phyloP scores from a whole-genome alignment of 2,888 invertebrate genomes.

The Lasioglossum marginatum region DNA sequence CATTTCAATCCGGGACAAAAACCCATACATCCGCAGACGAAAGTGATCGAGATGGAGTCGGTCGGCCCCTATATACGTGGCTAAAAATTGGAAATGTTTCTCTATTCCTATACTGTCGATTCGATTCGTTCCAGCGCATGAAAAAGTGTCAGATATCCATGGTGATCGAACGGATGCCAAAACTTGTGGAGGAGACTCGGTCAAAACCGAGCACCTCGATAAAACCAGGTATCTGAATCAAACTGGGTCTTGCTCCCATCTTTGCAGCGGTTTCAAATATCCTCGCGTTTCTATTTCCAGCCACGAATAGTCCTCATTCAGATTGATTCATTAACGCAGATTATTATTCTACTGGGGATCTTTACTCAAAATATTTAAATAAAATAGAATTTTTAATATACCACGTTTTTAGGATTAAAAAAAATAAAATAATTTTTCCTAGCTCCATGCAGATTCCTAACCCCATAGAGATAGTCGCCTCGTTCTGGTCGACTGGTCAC shows the following conservation, averaged over 20 bases:
- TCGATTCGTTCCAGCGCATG: background rate
- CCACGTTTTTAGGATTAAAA: no score
- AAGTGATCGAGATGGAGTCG: conserved; percentile 5
- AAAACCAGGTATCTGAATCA: background rate
- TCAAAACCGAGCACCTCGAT: background rate
- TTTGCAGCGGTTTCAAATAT: background rate
- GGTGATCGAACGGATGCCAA: conserved; percentile 46
- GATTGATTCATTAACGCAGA: background rate
- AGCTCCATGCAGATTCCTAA: no score
- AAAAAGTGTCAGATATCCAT: conserved; percentile 25
- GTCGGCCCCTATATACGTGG: background rate
- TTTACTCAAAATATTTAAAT: background rate
- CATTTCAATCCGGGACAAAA: background rate
- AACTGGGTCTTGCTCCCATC: background rate
- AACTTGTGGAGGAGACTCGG: conserved; percentile 44
- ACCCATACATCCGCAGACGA: background rate
- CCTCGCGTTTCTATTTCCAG: background rate
- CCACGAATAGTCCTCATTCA: background rate
- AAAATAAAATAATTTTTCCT: no score
- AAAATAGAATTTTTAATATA: no score
- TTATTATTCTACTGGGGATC: background rate
- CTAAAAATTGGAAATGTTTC: conserved; percentile 24
- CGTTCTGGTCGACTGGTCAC: no score
- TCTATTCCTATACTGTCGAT: background rate
- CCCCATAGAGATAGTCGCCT: no score